phyloP scores from a whole-genome alignment of 2,888 invertebrate species.

The Plagodis dolabraria region DNA sequence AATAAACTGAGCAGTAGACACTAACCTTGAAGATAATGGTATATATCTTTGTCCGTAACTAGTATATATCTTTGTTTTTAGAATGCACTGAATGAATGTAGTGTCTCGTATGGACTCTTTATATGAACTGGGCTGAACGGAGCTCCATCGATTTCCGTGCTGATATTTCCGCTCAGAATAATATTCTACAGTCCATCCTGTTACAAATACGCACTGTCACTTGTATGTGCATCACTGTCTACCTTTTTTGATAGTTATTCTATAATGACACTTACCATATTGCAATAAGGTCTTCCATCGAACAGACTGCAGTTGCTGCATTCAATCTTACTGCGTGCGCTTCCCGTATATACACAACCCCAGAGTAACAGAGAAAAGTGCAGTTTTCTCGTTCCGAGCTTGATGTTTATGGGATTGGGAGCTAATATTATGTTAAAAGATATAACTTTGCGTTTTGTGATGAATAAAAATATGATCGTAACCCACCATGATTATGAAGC shows the following conservation, averaged over 20 bases:
- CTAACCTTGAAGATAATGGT: too few relatives aligned
- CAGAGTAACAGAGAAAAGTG: conserved; percentile 2
- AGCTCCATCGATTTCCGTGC: not conserved
- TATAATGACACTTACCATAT: not conserved
- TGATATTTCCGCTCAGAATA: conserved; percentile 1
- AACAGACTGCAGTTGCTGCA: not conserved
- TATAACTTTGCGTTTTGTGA: not conserved
- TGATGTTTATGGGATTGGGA: not conserved
- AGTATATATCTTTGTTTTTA: too few relatives aligned
- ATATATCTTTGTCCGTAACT: too few relatives aligned
- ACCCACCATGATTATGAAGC: too few relatives aligned
- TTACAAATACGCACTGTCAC: conserved; percentile 1
- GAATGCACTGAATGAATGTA: too few relatives aligned
- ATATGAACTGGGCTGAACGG: not conserved
- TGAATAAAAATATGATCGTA: too few relatives aligned
- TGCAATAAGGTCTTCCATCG: conserved; percentile 1
- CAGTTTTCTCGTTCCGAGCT: conserved; percentile 1
- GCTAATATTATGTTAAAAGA: not conserved
- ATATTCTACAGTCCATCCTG: not conserved
- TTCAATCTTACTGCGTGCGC: not conserved
- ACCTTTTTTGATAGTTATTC: not conserved
- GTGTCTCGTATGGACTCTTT: too few relatives aligned
- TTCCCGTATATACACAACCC: conserved; percentile 1
- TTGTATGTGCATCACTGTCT: conserved; percentile 8
- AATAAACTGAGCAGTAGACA: too few relatives aligned